Percentiles rank a stretch among this genome's conserved stretches.
These are phyloP conservation scores for Deroptyus accipitrinus DNA, from an alignment of 2,113 vertebrate species.

Conservation along the genomic window DNA sequence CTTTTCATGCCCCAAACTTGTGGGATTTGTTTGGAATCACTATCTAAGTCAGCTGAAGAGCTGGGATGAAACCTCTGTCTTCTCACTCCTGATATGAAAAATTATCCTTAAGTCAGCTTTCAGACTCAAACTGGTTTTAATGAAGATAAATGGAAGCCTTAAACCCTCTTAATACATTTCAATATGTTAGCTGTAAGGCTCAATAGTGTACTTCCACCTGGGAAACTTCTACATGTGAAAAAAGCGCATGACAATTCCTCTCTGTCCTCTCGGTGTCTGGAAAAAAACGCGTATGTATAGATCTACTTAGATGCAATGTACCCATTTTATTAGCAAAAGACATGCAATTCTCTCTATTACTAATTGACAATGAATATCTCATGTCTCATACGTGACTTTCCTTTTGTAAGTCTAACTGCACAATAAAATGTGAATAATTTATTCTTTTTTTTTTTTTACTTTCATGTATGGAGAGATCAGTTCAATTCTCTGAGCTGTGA, in stretches of 20 bases:
- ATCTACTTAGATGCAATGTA: neutral
- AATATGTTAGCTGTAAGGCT: neutral
- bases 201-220: neutral
- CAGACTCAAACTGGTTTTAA: constrained; percentile 25
- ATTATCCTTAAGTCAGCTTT: neutral
- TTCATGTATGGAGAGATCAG: neutral
- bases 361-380: neutral
- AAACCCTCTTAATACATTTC: constrained; percentile 17
- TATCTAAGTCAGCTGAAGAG: neutral
- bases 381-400: neutral
- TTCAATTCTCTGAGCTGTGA: neutral
- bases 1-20: neutral
- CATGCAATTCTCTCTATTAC: neutral
- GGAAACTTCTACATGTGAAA: neutral
- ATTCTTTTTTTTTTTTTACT: accelerated
- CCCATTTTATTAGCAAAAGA: neutral
- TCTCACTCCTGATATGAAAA: neutral
- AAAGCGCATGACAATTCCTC: neutral
- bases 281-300: neutral
- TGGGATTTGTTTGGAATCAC: neutral
- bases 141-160: constrained; percentile 47
- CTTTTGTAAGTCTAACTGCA: neutral
- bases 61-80: neutral
- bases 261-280: neutral
- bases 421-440: neutral